A percentile compares a stretch with the other conserved stretches of the same genome.
Conservation (phyloP, 2,797 vertebrate species). For the Kryptopterus vitreolus region DNA sequence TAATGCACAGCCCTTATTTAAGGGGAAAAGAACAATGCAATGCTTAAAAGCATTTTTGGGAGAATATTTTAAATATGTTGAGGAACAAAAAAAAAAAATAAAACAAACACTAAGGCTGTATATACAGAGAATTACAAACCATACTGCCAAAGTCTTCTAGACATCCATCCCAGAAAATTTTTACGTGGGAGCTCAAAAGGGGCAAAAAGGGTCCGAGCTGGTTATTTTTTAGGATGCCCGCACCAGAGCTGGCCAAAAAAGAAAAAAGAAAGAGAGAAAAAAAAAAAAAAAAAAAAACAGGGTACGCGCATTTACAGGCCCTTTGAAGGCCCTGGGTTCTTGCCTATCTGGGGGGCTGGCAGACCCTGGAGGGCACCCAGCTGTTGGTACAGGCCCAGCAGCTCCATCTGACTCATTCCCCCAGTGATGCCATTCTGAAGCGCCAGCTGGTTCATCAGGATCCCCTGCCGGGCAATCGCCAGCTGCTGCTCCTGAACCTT, state of each 20-base stretch:
- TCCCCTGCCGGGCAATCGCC: slow-evolving; percentile 86
- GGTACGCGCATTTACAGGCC: slow-evolving; percentile 76
- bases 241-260: slow-evolving; percentile 16
- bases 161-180: slow-evolving; percentile 44
- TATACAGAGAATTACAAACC: slow-evolving; percentile 79
- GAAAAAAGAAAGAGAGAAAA: too few relatives aligned
- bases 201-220: slow-evolving; percentile 21
- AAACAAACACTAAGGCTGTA: slow-evolving; percentile 88
- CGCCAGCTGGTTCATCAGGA: slow-evolving; percentile 89
- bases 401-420: slow-evolving; percentile 83
- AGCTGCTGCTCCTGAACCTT: slow-evolving; percentile 94
- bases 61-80: slow-evolving; percentile 72
- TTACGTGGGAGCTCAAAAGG: slow-evolving; percentile 44
- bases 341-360: slow-evolving; percentile 79
- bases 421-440: slow-evolving; percentile 77
- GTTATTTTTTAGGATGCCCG: slow-evolving; percentile 7
- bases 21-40: slow-evolving; percentile 68
- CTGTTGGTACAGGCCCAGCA: slow-evolving; percentile 94
- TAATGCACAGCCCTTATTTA: slow-evolving; percentile 72
- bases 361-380: slow-evolving; percentile 82
- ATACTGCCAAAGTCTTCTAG: slow-evolving; percentile 59
- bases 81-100: slow-evolving; percentile 58
- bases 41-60: slow-evolving; percentile 72
- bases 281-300: slow-evolving; percentile 10
- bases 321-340: slow-evolving; percentile 92